phyloP scores from a whole-genome alignment of 2,113 vertebrate species.

The Gallinago jamesoni region DNA sequence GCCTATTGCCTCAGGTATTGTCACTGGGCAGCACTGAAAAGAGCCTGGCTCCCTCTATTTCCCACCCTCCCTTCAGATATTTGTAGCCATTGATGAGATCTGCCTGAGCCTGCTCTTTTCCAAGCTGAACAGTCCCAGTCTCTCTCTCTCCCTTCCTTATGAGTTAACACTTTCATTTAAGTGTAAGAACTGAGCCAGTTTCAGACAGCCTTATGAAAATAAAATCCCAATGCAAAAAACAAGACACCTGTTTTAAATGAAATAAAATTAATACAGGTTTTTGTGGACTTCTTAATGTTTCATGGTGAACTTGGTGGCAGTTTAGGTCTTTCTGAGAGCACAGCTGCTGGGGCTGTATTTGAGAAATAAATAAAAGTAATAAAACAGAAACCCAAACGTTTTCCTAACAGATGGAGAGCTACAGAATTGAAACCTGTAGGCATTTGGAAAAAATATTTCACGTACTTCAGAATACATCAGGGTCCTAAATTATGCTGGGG shows the following conservation, averaged over 20 bases:
- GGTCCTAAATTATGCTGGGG: background rate
- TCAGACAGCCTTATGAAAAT: background rate
- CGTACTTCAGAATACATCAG: background rate
- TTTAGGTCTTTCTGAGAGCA: background rate
- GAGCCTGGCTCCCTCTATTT: background rate
- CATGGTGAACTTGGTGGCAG: background rate
- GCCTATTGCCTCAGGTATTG: background rate
- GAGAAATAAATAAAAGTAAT: conserved; percentile 13
- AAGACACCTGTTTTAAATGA: background rate
- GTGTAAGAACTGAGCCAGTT: background rate
- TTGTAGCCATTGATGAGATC: background rate
- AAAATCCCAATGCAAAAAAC: background rate
- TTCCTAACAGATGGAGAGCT: background rate
- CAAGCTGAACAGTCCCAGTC: background rate
- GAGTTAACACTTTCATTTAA: background rate
- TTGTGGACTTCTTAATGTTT: background rate
- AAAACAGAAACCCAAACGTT: background rate
- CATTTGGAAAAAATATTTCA: conserved; percentile 3
- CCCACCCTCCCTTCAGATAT: background rate
- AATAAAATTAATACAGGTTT: background rate
- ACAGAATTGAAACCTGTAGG: background rate
- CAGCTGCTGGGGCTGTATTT: background rate
- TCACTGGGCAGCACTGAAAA: background rate
- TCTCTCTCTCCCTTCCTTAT: background rate
- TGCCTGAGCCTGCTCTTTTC: background rate